Evolutionary conservation across 2,888 invertebrate species (phyloP).

Genomic region (Dasypolia templi): DNA sequence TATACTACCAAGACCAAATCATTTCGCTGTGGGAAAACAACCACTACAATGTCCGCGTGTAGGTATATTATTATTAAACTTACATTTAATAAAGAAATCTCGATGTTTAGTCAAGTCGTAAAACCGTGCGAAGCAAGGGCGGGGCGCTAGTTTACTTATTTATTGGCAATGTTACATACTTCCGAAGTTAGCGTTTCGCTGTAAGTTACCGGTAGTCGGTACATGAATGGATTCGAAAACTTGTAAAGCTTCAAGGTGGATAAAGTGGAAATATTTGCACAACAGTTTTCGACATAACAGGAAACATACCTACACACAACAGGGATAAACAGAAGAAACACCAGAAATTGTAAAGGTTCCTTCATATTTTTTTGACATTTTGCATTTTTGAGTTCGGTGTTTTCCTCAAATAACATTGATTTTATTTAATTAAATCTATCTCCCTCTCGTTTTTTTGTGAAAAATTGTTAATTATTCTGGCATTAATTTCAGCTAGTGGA

Average conservation of each 20-base stretch:
- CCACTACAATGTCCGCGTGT: too few species aligned
- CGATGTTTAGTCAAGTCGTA: too few species aligned
- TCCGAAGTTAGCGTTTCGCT: background rate
- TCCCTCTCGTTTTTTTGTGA: background rate
- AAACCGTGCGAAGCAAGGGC: too few species aligned
- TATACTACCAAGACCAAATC: too few species aligned
- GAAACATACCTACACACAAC: background rate
- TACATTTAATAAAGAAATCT: too few species aligned
- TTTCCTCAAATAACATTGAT: slow-evolving; percentile 20
- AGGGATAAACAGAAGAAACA: slow-evolving; percentile 11
- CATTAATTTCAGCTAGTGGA: background rate
- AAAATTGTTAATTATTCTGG: background rate
- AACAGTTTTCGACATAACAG: background rate
- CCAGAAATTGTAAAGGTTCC: background rate
- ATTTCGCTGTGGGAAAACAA: too few species aligned
- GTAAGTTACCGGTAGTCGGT: slow-evolving; percentile 9
- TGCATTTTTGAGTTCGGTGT: background rate
- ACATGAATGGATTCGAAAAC: slow-evolving; percentile 1
- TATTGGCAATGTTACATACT: slow-evolving; percentile 8
- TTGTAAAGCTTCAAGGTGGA: background rate
- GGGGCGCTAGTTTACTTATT: background rate
- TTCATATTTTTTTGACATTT: background rate
- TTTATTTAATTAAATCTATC: slow-evolving; percentile 15
- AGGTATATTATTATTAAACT: too few species aligned
- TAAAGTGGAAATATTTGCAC: slow-evolving; percentile 2